Percentiles rank a stretch among this genome's conserved stretches.
Conservation (phyloP, 1,140 invertebrate genomes). For the Ceratina calcarata region DNA sequence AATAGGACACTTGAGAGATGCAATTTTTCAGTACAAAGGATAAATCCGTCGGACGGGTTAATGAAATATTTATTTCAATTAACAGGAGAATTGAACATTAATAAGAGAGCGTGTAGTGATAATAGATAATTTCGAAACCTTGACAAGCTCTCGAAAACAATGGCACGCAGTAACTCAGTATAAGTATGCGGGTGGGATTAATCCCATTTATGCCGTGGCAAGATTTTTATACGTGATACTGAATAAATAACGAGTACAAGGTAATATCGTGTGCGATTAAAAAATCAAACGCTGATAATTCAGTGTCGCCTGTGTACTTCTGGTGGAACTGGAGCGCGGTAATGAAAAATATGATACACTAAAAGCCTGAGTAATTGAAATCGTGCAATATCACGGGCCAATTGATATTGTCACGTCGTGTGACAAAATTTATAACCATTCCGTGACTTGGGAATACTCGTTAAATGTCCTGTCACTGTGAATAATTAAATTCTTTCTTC, state of each 20-base stretch:
- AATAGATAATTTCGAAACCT: no score
- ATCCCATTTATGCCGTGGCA: no score
- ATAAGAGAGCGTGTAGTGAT: no score
- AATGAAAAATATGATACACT: slow-evolving; percentile 7
- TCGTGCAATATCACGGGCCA: slow-evolving; percentile 3
- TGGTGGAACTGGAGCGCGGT: neutral
- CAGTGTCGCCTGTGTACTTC: neutral
- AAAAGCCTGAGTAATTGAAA: slow-evolving; percentile 7
- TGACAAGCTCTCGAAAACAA: no score
- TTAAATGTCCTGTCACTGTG: neutral
- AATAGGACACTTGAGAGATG: no score
- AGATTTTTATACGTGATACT: neutral
- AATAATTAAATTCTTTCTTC: neutral
- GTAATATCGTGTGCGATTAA: neutral
- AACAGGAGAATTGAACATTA: no score
- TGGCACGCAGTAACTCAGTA: no score
- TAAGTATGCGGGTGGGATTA: no score
- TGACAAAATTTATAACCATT: slow-evolving; percentile 1
- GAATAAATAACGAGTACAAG: neutral
- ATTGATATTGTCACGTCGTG: slow-evolving; percentile 3
- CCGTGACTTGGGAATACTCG: neutral
- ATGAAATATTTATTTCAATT: no score
- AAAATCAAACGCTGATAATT: neutral
- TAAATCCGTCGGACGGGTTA: no score
- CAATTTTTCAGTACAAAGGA: no score